Percentiles rank a stretch among this genome's conserved stretches.
Conservation (phyloP, 2,888 invertebrate genomes). For the Agrotis ipsilon region DNA sequence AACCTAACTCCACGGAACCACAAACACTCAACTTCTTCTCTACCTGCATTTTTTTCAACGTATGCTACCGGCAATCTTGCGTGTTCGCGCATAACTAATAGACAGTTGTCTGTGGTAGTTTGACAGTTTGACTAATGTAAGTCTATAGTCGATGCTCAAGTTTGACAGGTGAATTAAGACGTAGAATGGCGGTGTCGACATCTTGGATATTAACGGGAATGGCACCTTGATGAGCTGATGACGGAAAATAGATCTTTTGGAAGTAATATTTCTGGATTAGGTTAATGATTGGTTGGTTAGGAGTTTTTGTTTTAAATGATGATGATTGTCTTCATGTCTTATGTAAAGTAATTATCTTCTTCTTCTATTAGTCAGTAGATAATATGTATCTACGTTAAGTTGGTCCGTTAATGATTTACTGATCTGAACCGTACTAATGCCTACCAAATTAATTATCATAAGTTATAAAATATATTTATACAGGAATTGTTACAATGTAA, state of each 20-base stretch:
- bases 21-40: constrained; percentile 5
- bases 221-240: constrained; percentile 52
- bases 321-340: background rate
- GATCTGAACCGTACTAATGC: too few relatives aligned
- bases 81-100: constrained; percentile 80
- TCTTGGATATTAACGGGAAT: constrained; percentile 66
- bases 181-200: constrained; percentile 78
- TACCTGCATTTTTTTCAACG: constrained; percentile 66
- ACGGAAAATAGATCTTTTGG: constrained; percentile 52
- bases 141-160: constrained; percentile 77
- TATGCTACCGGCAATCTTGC: constrained; percentile 81
- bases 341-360: background rate
- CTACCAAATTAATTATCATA: too few relatives aligned
- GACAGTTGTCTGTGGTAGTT: constrained; percentile 83
- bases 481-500: too few relatives aligned
- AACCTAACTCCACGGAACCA: constrained; percentile 54
- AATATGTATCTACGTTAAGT: too few relatives aligned
- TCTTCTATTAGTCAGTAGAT: too few relatives aligned
- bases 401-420: too few relatives aligned
- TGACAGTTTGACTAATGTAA: constrained; percentile 89
- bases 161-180: constrained; percentile 81
- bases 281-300: constrained; percentile 29
- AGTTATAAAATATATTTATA: too few relatives aligned
- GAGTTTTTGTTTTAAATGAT: constrained; percentile 10
- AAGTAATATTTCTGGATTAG: constrained; percentile 26